These are phyloP conservation scores for Alviniconcha marisindica DNA, from an alignment of 1,140 invertebrate genomes.

Conservation along the genomic window DNA sequence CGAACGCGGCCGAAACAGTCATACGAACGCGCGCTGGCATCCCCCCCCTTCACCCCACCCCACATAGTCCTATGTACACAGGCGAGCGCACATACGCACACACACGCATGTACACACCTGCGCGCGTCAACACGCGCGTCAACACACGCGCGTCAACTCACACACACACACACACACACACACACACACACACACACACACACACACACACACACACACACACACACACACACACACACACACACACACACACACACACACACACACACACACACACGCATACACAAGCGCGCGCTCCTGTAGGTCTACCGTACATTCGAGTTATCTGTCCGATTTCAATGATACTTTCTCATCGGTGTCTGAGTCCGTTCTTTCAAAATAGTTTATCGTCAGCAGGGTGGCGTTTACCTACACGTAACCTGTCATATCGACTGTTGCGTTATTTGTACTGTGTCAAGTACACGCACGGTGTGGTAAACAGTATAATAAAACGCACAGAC, in stretches of 20 bases:
- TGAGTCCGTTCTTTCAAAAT: neutral
- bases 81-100: too few species aligned
- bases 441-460: neutral
- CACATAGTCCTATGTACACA: neutral
- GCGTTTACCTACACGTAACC: neutral
- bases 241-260: constrained; percentile 5
- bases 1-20: too few species aligned
- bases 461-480: neutral
- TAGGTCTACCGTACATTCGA: too few species aligned
- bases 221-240: neutral
- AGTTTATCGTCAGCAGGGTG: neutral
- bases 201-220: constrained; percentile 3
- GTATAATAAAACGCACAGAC: too few species aligned
- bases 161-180: neutral
- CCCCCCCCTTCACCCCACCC: neutral
- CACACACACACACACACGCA: constrained; percentile 15
- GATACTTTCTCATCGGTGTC: neutral
- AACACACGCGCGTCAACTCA: neutral
- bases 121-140: neutral
- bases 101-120: neutral
- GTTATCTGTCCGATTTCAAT: too few species aligned
- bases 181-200: constrained; percentile 2
- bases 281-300: neutral
- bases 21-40: neutral
- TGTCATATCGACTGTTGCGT: neutral